A percentile compares a stretch with the other conserved stretches of the same genome.
Evolutionary conservation across 2,888 invertebrate species (phyloP).

Genomic region (Temnothorax ravouxi): DNA sequence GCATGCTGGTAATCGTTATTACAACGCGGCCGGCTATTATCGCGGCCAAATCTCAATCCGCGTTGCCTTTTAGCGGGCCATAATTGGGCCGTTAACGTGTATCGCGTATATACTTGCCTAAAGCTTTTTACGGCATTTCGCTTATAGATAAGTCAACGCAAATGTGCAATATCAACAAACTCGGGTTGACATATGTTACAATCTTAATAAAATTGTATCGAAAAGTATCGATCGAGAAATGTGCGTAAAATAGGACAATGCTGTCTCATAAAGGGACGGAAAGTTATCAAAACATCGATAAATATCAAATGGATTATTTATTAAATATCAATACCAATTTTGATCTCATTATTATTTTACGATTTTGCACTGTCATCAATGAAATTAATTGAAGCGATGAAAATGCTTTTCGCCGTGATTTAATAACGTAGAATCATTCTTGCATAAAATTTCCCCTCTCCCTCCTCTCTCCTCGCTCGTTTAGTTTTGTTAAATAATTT

Average conservation of each 20-base stretch:
- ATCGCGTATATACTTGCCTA: not conserved
- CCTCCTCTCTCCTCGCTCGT: not conserved
- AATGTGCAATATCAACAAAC: slow-evolving; percentile 7
- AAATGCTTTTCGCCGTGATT: slow-evolving; percentile 13
- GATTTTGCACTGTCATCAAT: not conserved
- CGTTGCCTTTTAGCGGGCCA: slow-evolving; percentile 54
- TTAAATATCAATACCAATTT: slow-evolving; percentile 6
- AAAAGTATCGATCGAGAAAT: not conserved
- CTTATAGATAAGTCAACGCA: slow-evolving; percentile 32
- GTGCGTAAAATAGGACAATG: not conserved
- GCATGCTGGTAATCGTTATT: slow-evolving; percentile 65
- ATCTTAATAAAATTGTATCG: slow-evolving; percentile 33
- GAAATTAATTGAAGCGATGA: not conserved
- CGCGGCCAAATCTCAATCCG: slow-evolving; percentile 60
- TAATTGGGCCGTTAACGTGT: slow-evolving; percentile 58
- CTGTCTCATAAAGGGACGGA: not conserved
- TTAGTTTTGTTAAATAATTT: slow-evolving; percentile 35
- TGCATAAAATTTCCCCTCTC: not conserved
- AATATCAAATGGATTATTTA: not conserved
- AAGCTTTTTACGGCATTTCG: slow-evolving; percentile 19
- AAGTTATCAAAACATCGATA: not conserved
- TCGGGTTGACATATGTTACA: not conserved
- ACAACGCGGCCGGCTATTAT: slow-evolving; percentile 61
- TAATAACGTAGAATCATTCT: slow-evolving; percentile 21
- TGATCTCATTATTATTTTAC: slow-evolving; percentile 6